Evolutionary conservation across 2,113 vertebrate genomes (phyloP).

Genomic region (Oryzias celebensis): DNA sequence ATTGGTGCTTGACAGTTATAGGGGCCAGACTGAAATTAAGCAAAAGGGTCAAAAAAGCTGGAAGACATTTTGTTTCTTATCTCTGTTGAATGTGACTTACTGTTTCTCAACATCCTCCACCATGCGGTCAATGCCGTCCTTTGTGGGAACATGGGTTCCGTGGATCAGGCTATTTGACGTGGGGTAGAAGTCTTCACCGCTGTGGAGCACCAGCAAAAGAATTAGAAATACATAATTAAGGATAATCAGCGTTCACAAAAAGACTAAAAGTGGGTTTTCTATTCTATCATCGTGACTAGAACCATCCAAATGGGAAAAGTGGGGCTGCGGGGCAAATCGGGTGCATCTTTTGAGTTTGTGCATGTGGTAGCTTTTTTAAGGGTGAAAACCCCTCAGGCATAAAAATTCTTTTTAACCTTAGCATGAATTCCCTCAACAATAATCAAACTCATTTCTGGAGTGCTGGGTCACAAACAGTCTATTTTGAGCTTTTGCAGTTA

Average conservation of each 20-base stretch:
- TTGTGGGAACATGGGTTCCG: constrained; percentile 88
- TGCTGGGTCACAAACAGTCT: background rate
- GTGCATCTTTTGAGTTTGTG: constrained; percentile 35
- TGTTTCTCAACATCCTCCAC: constrained; percentile 94
- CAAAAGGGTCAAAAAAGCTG: background rate
- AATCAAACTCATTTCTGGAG: constrained; percentile 13
- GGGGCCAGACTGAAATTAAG: background rate
- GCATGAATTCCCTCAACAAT: background rate
- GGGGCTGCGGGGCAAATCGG: constrained; percentile 9
- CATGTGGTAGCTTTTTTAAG: constrained; percentile 17
- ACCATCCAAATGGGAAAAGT: constrained; percentile 1
- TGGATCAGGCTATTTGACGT: constrained; percentile 91
- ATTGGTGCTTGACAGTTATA: background rate
- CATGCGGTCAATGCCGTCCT: constrained; percentile 91
- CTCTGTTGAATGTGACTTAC: constrained; percentile 76
- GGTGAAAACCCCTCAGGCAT: constrained; percentile 11
- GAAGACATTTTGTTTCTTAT: background rate
- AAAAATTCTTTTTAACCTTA: constrained; percentile 23
- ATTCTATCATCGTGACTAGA: constrained; percentile 33
- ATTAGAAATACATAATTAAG: constrained; percentile 43
- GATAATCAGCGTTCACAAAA: constrained; percentile 38
- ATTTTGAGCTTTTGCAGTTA: no score
- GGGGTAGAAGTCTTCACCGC: constrained; percentile 92
- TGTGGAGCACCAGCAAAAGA: constrained; percentile 55
- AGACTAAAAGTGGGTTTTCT: constrained; percentile 26